Evolutionary conservation across 2,888 invertebrate genomes (phyloP), one percentile per base, ranked within the genome.

Genomic region (Apomyelois bistriatella): DNA sequence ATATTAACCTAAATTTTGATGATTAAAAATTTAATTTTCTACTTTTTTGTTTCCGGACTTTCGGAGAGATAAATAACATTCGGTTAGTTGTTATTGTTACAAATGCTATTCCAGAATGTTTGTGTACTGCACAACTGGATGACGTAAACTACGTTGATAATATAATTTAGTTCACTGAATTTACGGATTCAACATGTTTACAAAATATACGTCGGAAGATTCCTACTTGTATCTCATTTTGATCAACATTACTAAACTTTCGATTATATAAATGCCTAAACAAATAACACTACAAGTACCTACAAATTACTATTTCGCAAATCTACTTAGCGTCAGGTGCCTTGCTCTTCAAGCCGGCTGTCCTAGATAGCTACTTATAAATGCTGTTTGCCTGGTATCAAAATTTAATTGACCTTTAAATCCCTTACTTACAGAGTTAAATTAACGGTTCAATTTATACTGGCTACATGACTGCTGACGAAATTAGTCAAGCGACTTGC

Each of bases 401-500:
- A 58, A 17, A 35, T n/a, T 52, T 30, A 8, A 6, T n/a, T 52
- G 59, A 57, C 8, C 63, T 41, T n/a, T 55, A 3, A 43, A 30
- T 30, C 30, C 12, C 43, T 30, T 30, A 13, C 22, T 8, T 8
- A 13, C 5, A 7, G 22, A 7, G n/a, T n/a, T n/a, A n/a, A n/a
- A n/a, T n/a, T n/a, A n/a, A n/a, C n/a, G 54, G 53, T 30, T 60
- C 59, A 46, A 22, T 1, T 13, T 53, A 48, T 13, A 3, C 1
- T 57, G 56, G n/a, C n/a, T n/a, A n/a, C n/a, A n/a, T n/a, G n/a
- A n/a, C n/a, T 57, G 40, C 64, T 78, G 78, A 78, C 65, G 77
- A 75, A 78, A 78, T 62, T 52, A 46, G 52, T 41, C 40, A 52
- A 57, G 42, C 57, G 53, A 53, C 59, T 79, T 79, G 68, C 78